Evolutionary conservation across 2,113 vertebrate genomes (phyloP), one percentile per base, ranked within the genome.

Genomic region (Burhinus bistriatus): DNA sequence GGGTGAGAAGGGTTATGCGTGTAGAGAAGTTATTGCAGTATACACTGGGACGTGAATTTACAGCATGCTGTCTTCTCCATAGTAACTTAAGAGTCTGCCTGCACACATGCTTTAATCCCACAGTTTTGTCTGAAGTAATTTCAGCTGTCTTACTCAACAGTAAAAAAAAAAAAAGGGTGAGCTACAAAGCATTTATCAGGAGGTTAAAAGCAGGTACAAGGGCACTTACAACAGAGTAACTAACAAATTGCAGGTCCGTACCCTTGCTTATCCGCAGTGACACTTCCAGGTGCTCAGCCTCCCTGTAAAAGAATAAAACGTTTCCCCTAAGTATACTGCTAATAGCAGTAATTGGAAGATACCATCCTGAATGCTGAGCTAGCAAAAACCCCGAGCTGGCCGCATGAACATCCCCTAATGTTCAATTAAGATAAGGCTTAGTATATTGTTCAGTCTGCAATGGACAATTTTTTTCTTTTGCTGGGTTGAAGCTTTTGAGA

Each of bases 351-450:
- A 96, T 96, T 89, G 95, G 89, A 75, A 89, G 93, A 83, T 87
- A 64, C 69, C 75, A 54, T 94, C 79, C 85, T 32, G 47, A 92
- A 82, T 81, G 96, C 94, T 97, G 97, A 97, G 92, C 76, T 42
- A 93, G 96, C 86, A 96, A 82, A 96, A 96, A 68, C 86, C 47
- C 66, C 0, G 3, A 69, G 90, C 86, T 81, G 92, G 49, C 86
- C 94, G 57, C 30, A 45, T 27, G 87, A 96, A 78, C 87, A 77
- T 73, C 88, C 91, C 72, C 85, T 95, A 95, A 92, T 89, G 93
- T 87, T 94, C 97, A 90, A 92, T 93, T 96, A 97, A 97, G 95
- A 96, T 95, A 96, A 97, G 83, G 45, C 61, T 94, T 49, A 52
- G 44, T 36, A 30, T 78, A 93, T 91, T 93, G 81, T 94, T 94